Percentiles rank a stretch among this genome's conserved stretches.
Conservation (phyloP, 2,888 invertebrate genomes). For the Willowsia nigromaculata region DNA sequence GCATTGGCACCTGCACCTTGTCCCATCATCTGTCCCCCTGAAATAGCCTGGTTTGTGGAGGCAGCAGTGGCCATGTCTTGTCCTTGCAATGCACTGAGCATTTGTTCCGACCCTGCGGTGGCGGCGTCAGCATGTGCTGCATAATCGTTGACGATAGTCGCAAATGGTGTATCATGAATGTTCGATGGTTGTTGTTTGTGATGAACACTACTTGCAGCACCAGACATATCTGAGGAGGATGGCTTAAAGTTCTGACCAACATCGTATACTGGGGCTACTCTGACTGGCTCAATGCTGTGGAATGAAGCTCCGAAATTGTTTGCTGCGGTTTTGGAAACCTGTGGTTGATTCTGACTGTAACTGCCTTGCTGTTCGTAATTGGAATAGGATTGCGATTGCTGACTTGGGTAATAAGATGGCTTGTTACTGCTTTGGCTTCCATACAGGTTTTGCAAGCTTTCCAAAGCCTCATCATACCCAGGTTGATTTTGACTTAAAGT, state of each 20-base stretch:
- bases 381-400: background rate
- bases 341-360: constrained; percentile 56
- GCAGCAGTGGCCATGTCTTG: constrained; percentile 18
- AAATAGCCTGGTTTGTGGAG: constrained; percentile 12
- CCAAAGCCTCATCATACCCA: constrained; percentile 6
- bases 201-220: constrained; percentile 7
- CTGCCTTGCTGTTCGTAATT: constrained; percentile 62
- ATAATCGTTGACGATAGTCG: constrained; percentile 39
- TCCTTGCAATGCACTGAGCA: background rate
- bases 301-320: constrained; percentile 72
- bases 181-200: constrained; percentile 44
- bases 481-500: constrained; percentile 58
- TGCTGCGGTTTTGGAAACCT: background rate
- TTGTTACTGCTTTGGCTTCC: constrained; percentile 33
- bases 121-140: constrained; percentile 56
- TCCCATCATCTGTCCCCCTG: constrained; percentile 72
- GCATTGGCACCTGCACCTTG: constrained; percentile 67
- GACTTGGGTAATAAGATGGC: constrained; percentile 25
- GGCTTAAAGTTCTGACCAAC: constrained; percentile 33
- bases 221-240: constrained; percentile 29
- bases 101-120: constrained; percentile 42
- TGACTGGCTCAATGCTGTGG: constrained; percentile 54
- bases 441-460: constrained; percentile 50
- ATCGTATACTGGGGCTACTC: constrained; percentile 61
- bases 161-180: constrained; percentile 61